phyloP scores from a whole-genome alignment of 2,797 vertebrate genomes.

The Anguilla marmorata region DNA sequence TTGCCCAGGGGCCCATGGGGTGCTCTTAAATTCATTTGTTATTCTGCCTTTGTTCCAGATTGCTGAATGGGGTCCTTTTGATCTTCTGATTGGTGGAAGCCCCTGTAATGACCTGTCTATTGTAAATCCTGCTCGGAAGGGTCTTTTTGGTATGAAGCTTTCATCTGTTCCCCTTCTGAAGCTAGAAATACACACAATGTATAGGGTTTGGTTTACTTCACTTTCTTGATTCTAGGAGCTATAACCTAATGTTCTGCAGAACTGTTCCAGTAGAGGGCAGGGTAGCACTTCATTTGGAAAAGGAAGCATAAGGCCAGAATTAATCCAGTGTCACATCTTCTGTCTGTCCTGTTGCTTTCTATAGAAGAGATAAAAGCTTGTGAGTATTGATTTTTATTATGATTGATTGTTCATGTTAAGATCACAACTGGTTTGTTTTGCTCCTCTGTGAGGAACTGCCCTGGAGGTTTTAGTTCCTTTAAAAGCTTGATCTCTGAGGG shows the following conservation, averaged over 20 bases:
- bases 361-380: background rate
- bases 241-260: background rate
- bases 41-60: conserved; percentile 48
- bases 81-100: conserved; percentile 14
- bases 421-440: background rate
- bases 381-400: background rate
- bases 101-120: conserved; percentile 85
- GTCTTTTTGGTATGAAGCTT: conserved; percentile 80
- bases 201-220: background rate
- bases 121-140: conserved; percentile 87
- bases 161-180: background rate
- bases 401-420: background rate
- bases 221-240: background rate
- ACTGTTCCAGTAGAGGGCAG: conserved; percentile 3
- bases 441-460: background rate
- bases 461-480: background rate
- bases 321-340: background rate
- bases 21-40: background rate
- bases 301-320: background rate
- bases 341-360: background rate
- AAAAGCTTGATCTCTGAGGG: background rate
- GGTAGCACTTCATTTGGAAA: background rate
- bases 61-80: conserved; percentile 51
- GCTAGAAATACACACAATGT: background rate
- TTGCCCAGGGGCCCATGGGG: background rate